These are phyloP conservation scores for Zonitis immaculata DNA, from an alignment of 2,888 invertebrate species.

Conservation along the genomic window DNA sequence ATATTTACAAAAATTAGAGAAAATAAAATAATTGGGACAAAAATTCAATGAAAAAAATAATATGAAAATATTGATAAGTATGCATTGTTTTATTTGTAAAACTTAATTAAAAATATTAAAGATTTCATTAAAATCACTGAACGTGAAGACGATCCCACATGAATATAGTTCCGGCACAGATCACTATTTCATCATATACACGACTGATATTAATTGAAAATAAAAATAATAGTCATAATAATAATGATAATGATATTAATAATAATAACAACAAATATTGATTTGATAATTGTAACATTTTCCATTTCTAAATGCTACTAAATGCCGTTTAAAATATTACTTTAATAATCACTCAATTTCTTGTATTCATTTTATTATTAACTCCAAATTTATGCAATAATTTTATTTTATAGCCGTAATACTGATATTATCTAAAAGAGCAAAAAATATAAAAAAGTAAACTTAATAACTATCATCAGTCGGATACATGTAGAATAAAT, in stretches of 20 bases:
- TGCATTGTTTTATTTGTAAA: slow-evolving; percentile 36
- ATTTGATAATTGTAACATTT: not conserved
- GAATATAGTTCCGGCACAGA: slow-evolving; percentile 45
- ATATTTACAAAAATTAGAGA: slow-evolving; percentile 44
- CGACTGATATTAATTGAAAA: slow-evolving; percentile 28
- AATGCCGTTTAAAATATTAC: slow-evolving; percentile 1
- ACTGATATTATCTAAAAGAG: slow-evolving; percentile 9
- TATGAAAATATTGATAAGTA: slow-evolving; percentile 39
- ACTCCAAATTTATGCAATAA: not conserved
- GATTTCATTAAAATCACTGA: slow-evolving; percentile 44
- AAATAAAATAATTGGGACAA: slow-evolving; percentile 24
- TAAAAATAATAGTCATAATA: not conserved
- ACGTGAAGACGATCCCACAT: slow-evolving; percentile 46
- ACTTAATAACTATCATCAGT: slow-evolving; percentile 32
- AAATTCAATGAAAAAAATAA: not conserved
- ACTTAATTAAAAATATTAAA: slow-evolving; percentile 41
- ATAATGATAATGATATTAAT: too few species aligned
- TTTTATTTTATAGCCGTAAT: not conserved
- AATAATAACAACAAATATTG: not conserved
- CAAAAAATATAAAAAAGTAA: slow-evolving; percentile 14
- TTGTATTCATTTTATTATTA: not conserved
- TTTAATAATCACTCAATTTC: not conserved
- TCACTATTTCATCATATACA: slow-evolving; percentile 37
- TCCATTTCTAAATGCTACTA: not conserved
- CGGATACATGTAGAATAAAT: slow-evolving; percentile 36